Conservation (phyloP, 2,888 invertebrate genomes). For the Lasioglossum pauxillum region DNA sequence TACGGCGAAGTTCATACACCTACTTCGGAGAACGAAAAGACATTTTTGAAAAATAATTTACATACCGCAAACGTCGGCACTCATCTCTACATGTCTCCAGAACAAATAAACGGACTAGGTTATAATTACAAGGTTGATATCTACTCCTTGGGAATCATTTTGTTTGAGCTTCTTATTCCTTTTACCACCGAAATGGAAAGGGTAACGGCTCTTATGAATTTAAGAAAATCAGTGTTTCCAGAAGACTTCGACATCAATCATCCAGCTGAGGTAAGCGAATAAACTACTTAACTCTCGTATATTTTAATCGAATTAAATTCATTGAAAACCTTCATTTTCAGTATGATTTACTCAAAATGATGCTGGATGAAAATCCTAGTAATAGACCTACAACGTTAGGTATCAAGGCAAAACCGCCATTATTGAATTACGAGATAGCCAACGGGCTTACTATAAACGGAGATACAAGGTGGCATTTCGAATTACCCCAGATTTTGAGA, state of each 20-base stretch:
- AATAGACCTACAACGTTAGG: conserved; percentile 91
- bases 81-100: conserved; percentile 98
- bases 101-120: conserved; percentile 91
- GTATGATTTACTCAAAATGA: conserved; percentile 90
- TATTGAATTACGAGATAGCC: conserved; percentile 77
- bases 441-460: conserved; percentile 82
- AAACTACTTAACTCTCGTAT: neutral
- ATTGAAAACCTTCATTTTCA: conserved; percentile 81
- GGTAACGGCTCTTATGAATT: conserved; percentile 87
- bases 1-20: conserved; percentile 80
- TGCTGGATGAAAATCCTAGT: conserved; percentile 91
- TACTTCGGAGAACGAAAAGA: conserved; percentile 74
- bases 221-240: conserved; percentile 90
- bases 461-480: conserved; percentile 85
- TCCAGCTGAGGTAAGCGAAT: conserved; percentile 88
- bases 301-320: conserved; percentile 20
- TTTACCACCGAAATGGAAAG: conserved; percentile 97
- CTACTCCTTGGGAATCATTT: conserved; percentile 96
- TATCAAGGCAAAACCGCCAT: conserved; percentile 88
- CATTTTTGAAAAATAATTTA: conserved; percentile 79
- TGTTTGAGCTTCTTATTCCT: conserved; percentile 96
- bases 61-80: conserved; percentile 91
- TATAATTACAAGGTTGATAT: conserved; percentile 98
- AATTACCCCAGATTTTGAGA: conserved; percentile 83
- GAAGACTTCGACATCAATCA: conserved; percentile 87